Percentiles rank a stretch among this genome's conserved stretches.
These are phyloP conservation scores for Anticlea derivata DNA, from an alignment of 2,888 invertebrate genomes.

Conservation along the genomic window DNA sequence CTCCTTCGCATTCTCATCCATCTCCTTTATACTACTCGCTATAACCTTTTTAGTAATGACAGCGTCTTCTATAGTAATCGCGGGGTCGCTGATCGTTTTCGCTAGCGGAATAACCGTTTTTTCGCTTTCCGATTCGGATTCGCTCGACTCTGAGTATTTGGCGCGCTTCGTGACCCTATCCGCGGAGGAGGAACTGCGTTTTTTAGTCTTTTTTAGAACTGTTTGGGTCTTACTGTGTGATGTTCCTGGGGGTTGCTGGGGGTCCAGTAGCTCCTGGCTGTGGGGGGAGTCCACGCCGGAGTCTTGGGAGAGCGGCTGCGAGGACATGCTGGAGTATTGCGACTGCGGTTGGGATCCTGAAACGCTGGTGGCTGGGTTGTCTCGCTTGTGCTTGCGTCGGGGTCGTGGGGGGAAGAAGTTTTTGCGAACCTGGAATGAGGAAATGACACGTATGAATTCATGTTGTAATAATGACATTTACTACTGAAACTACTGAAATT, in stretches of 20 bases:
- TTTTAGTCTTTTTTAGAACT: slow-evolving; percentile 14
- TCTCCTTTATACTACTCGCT: slow-evolving; percentile 52
- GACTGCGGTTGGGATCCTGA: slow-evolving; percentile 14
- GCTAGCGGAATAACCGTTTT: slow-evolving; percentile 54
- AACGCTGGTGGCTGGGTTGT: slow-evolving; percentile 35
- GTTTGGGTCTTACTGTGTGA: slow-evolving; percentile 18
- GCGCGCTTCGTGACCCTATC: slow-evolving; percentile 48
- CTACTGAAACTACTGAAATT: too few relatives aligned
- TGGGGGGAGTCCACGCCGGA: slow-evolving; percentile 58
- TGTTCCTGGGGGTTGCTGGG: slow-evolving; percentile 5
- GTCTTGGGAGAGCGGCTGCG: slow-evolving; percentile 54
- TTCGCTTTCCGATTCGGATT: slow-evolving; percentile 39
- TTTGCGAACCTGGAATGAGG: slow-evolving; percentile 84
- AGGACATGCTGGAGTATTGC: slow-evolving; percentile 10
- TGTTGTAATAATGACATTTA: too few relatives aligned
- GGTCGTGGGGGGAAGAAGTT: slow-evolving; percentile 88
- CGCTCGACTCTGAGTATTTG: slow-evolving; percentile 53
- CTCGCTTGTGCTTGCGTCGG: slow-evolving; percentile 65
- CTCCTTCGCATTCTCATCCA: slow-evolving; percentile 46
- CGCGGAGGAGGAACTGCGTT: slow-evolving; percentile 31
- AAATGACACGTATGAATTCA: background rate
- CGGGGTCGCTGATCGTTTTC: slow-evolving; percentile 74
- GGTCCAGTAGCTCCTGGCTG: slow-evolving; percentile 49
- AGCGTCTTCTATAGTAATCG: slow-evolving; percentile 55
- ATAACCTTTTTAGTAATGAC: slow-evolving; percentile 52